These are phyloP conservation scores for Lacanobia oleracea DNA, from an alignment of 2,888 invertebrate genomes.

Conservation along the genomic window DNA sequence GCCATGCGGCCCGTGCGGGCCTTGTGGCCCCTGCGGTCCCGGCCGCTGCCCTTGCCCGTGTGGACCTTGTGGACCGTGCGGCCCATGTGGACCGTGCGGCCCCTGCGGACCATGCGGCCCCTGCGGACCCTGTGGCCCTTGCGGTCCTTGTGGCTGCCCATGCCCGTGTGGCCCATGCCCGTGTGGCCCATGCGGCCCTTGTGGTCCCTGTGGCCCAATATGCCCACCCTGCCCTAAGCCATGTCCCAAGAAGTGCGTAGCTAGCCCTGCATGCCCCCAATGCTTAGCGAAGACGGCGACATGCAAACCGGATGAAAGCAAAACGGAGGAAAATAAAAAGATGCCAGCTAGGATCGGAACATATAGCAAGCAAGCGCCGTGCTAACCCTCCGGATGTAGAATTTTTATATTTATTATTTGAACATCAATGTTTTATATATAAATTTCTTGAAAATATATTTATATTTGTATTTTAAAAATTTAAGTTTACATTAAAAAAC, in stretches of 20 bases:
- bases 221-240: conserved; percentile 55
- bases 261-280: conserved; percentile 27
- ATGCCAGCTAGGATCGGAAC: conserved; percentile 61
- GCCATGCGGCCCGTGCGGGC: conserved; percentile 65
- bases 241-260: conserved; percentile 49
- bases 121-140: conserved; percentile 51
- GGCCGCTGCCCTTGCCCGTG: conserved; percentile 57
- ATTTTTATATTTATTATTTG: not conserved
- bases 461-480: conserved; percentile 22
- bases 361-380: conserved; percentile 55
- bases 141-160: conserved; percentile 16
- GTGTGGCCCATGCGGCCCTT: conserved; percentile 57
- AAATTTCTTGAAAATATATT: not conserved
- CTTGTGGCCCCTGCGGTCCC: conserved; percentile 64
- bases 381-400: conserved; percentile 14
- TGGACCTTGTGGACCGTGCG: conserved; percentile 48
- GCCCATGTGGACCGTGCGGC: conserved; percentile 63
- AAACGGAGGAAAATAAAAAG: conserved; percentile 69
- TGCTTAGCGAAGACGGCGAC: conserved; percentile 30
- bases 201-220: conserved; percentile 52
- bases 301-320: conserved; percentile 54
- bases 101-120: conserved; percentile 57
- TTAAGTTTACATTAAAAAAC: conserved; percentile 60
- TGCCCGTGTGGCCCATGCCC: conserved; percentile 35
- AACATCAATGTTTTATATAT: conserved; percentile 9